Base-by-base conservation (phyloP, 1,140 invertebrate species). In the Coptotermes formosanus region DNA sequence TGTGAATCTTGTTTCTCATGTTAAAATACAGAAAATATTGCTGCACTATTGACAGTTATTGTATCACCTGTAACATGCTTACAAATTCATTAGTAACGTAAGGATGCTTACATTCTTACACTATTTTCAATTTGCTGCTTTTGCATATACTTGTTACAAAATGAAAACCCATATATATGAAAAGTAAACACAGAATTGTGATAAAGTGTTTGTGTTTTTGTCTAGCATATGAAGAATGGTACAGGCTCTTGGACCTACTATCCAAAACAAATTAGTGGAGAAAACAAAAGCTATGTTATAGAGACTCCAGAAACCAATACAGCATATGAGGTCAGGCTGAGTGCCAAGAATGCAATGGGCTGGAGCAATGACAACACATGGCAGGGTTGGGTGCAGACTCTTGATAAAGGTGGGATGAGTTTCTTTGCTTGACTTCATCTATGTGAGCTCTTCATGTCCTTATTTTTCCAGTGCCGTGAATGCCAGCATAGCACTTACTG, bases 281-380 rank as follows among this genome's bases (percentile, higher is more conserved):
- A 91, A 44, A 94, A 93, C 87, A 93, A 92, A 0, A 95, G 94
- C 21, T 94, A 93, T 87, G 93, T 95, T 16, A 90, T 95, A 83
- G 92, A 92, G 86, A 92, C 90, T 85, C 91, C 95, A 75, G 91
- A 93, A 83, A 93, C 92, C 1, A 92, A 92, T n/a, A 94, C 93
- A 0, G 91, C 92, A 0, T 96, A 96, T 89, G 90, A 93, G 86
- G 88, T 96, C 32, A 91, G 89, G 90, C 93, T 91, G 75, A 89
- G 87, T 32, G 94, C 91, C 82, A 92, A 88, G 69, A 95, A 94
- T 90, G 89, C 90, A 8, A 90, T 92, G 84, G 94, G 93, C n/a
- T 82, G 89, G 30, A 89, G 92, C 32, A 90, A 92, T 86, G 86
- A 90, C 48, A 91, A 92, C 82, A 90, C 91, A 44, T 92, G 93